Base-by-base conservation (phyloP, 2,888 invertebrate genomes). In the Apomyelois bistriatella region DNA sequence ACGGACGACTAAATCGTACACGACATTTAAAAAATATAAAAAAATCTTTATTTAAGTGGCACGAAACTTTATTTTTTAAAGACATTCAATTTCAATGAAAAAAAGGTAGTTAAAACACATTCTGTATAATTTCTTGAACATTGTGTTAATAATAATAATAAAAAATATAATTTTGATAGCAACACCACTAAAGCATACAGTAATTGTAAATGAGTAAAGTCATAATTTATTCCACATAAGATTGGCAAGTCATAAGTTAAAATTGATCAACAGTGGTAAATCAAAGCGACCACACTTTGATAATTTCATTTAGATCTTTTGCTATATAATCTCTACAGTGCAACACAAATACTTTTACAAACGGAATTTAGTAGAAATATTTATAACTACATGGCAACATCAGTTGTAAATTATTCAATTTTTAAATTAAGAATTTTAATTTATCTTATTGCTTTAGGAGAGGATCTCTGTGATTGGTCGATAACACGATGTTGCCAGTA, bases 211-310 rank as follows among this genome's bases (percentile, higher is more conserved):
- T 60, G 2, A 22, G 22, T 22, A 61, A 64, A 62, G 61, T 62
- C 60, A 61, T 54, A 30, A 30, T 43, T 43, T 30, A n/a, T 71
- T 10, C 70, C 16, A 78, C 73, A 79, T 76, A 74, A 76, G 66
- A 60, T 62, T 67, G 82, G 82, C 82, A 82, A 81, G 82, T 51
- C 51, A 43, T 17, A 42, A 41, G 50, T 16, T 8, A 38, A 13
- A 38, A 13, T 38, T 36, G 41, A 28, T 28, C 10, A 48, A 13
- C 8, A 12, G 13, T 47, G 47, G 32, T 35, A 47, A 32, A 47
- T 32, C 35, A 47, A 35, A 47, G 32, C 15, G 32, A 47, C 32
- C 35, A 35, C 32, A 13, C 32, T 47, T 32, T 15, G 16, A 10
- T 7, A 7, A 9, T 46, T 22, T n/a, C n/a, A 22, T 4, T 47